Evolutionary conservation across 2,113 vertebrate genomes (phyloP).

Genomic region (Callospermophilus lateralis): DNA sequence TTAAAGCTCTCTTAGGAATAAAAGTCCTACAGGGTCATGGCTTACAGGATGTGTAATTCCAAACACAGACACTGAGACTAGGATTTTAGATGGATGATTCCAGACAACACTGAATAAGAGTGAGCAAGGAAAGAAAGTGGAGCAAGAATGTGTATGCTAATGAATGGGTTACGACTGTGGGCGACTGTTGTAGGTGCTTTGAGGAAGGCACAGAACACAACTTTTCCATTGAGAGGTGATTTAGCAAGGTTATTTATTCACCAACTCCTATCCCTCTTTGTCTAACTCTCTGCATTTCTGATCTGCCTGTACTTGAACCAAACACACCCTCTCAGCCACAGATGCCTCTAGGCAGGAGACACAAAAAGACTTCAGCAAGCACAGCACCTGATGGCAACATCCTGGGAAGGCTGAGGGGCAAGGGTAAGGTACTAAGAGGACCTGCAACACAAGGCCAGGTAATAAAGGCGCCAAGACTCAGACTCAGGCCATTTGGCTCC

Average conservation of each 20-base stretch:
- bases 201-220: background rate
- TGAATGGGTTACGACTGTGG: background rate
- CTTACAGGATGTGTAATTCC: background rate
- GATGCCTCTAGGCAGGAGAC: background rate
- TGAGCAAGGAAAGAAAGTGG: background rate
- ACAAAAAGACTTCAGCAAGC: background rate
- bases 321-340: background rate
- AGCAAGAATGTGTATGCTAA: accelerated
- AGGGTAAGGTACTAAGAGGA: background rate
- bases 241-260: background rate
- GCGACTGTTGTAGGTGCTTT: background rate
- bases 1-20: background rate
- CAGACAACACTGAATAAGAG: background rate
- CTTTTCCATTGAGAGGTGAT: background rate
- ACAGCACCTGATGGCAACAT: background rate
- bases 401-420: background rate
- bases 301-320: background rate
- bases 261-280: background rate
- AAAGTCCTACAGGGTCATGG: background rate
- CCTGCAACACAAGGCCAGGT: accelerated
- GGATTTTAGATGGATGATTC: background rate
- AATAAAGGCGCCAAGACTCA: background rate
- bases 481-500: background rate
- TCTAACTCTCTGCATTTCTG: background rate
- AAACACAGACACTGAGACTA: background rate